A percentile compares a stretch with the other conserved stretches of the same genome.
Evolutionary conservation across 2,797 vertebrate genomes (phyloP).

Genomic region (Notoglanidium macrostoma): DNA sequence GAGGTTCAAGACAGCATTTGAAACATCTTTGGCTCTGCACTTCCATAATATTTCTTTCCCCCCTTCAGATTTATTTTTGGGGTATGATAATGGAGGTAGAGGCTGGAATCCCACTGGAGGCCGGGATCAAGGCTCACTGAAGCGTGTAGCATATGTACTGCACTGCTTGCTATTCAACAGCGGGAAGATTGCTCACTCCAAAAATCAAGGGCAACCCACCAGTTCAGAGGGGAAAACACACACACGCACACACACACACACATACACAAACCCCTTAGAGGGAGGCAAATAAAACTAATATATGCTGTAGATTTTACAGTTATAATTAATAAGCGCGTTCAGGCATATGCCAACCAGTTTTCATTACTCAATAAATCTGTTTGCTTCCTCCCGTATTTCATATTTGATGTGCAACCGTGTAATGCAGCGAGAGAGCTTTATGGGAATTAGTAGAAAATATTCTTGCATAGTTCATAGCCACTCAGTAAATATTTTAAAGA

Average conservation of each 20-base stretch:
- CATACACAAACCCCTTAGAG: not conserved
- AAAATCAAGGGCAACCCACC: constrained; percentile 9
- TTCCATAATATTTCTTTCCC: not conserved
- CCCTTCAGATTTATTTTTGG: constrained; percentile 13
- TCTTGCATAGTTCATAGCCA: constrained; percentile 15
- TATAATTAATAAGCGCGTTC: constrained; percentile 24
- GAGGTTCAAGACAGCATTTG: constrained; percentile 10
- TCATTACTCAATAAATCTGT: constrained; percentile 41
- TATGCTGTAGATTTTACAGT: constrained; percentile 35
- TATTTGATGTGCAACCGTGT: constrained; percentile 10
- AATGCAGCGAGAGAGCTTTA: constrained; percentile 46
- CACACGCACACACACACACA: constrained; percentile 12
- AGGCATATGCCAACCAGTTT: constrained; percentile 17
- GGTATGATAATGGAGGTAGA: constrained; percentile 21
- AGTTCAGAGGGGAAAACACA: constrained; percentile 9
- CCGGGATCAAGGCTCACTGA: constrained; percentile 63
- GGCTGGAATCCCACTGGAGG: constrained; percentile 60
- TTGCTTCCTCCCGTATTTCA: constrained; percentile 16
- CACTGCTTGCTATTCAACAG: constrained; percentile 58
- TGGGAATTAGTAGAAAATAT: constrained; percentile 24
- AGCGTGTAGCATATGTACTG: constrained; percentile 63
- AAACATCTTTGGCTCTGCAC: not conserved
- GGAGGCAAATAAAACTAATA: not conserved
- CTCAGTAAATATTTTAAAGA: constrained; percentile 35
- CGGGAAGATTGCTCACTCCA: constrained; percentile 52